Conservation (phyloP, 1,140 invertebrate species). For the Rhagoletis pomonella region DNA sequence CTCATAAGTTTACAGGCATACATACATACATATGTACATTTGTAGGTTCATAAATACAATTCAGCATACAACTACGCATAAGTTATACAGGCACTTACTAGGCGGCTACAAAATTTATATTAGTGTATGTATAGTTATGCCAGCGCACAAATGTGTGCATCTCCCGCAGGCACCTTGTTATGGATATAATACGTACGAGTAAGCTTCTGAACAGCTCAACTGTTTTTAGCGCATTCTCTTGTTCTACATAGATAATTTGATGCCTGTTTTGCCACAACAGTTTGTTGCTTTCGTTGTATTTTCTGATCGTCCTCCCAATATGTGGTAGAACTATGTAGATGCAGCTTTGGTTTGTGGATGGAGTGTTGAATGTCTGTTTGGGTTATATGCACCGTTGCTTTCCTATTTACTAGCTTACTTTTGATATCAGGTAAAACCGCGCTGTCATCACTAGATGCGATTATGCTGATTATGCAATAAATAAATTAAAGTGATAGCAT, state of each 20-base stretch:
- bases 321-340: neutral
- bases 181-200: neutral
- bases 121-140: too few species aligned
- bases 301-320: neutral
- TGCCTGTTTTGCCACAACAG: too few species aligned
- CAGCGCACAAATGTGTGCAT: neutral
- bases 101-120: slow-evolving; percentile 5
- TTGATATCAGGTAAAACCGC: slow-evolving; percentile 27
- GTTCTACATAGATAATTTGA: too few species aligned
- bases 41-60: neutral
- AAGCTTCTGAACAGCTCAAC: neutral
- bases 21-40: neutral
- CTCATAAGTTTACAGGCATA: neutral
- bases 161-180: neutral
- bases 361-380: neutral
- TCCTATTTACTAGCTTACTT: neutral
- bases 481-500: slow-evolving; percentile 29
- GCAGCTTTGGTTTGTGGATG: neutral
- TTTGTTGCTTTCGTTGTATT: too few species aligned
- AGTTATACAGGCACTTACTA: slow-evolving; percentile 12
- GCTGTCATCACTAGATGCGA: slow-evolving; percentile 40
- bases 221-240: neutral
- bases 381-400: neutral
- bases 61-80: neutral
- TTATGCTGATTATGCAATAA: slow-evolving; percentile 46